phyloP scores from a whole-genome alignment of 1,140 invertebrate species.

The Copidosoma floridanum region DNA sequence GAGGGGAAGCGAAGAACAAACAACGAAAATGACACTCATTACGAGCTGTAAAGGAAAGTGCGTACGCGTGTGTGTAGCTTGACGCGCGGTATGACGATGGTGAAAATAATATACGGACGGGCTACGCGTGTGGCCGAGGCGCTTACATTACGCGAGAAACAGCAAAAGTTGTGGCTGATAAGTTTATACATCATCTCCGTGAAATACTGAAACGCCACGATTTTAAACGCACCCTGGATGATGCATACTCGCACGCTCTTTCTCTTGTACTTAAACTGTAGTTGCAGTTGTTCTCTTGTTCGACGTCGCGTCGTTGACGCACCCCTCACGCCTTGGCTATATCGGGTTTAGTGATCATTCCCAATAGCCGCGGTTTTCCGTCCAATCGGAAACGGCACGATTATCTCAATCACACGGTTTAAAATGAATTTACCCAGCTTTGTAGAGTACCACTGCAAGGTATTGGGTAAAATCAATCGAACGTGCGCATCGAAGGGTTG shows the following conservation, averaged over 20 bases:
- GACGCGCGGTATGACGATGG: background rate
- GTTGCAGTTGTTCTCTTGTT: constrained; percentile 27
- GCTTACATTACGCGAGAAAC: constrained; percentile 57
- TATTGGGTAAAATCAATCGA: no score
- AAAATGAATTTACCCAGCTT: no score
- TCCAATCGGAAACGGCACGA: no score
- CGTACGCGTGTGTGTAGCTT: no score
- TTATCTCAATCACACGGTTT: no score
- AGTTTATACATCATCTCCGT: constrained; percentile 60
- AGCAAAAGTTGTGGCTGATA: constrained; percentile 59
- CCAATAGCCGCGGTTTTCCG: no score
- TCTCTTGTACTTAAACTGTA: constrained; percentile 29
- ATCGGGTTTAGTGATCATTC: no score
- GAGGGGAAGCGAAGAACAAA: no score
- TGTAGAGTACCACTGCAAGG: no score
- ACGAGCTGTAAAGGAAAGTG: constrained; percentile 2
- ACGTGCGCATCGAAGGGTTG: no score
- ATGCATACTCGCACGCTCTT: constrained; percentile 29
- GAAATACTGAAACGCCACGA: constrained; percentile 58
- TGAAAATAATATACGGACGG: background rate
- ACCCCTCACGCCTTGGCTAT: no score
- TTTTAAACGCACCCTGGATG: constrained; percentile 57
- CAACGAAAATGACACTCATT: constrained; percentile 16
- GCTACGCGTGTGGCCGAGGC: constrained; percentile 54
- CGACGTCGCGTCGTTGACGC: no score